These are phyloP conservation scores for Antheraea assamensis DNA, from an alignment of 2,888 invertebrate species.

Conservation along the genomic window DNA sequence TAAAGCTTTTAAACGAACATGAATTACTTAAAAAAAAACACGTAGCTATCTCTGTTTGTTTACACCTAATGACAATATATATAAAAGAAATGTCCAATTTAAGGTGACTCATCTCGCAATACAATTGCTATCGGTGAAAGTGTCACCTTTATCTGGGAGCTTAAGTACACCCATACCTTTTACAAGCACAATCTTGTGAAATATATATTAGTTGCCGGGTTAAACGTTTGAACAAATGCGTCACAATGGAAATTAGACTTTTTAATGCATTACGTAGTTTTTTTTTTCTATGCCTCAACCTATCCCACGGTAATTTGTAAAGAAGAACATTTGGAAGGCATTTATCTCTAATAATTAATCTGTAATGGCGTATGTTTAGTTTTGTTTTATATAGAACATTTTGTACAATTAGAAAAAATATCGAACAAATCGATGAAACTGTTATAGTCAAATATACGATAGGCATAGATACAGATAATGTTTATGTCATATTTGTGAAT, in stretches of 20 bases:
- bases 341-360: slow-evolving; percentile 9
- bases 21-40: neutral
- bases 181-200: slow-evolving; percentile 13
- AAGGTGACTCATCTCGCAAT: neutral
- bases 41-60: slow-evolving; percentile 2
- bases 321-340: neutral
- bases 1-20: neutral
- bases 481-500: too few relatives aligned
- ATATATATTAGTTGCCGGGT: neutral
- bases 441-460: too few relatives aligned
- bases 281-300: neutral
- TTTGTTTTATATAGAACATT: neutral
- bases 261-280: neutral
- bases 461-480: too few relatives aligned
- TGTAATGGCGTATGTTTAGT: neutral
- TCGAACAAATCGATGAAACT: too few relatives aligned
- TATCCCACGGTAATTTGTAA: slow-evolving; percentile 9
- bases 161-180: neutral
- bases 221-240: slow-evolving; percentile 5
- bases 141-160: slow-evolving; percentile 8
- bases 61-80: slow-evolving; percentile 8
- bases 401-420: too few relatives aligned
- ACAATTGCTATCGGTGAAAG: neutral
- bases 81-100: neutral
- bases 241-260: neutral